Conservation (phyloP, 2,113 vertebrate species). For the Neolamprologus modestus region DNA sequence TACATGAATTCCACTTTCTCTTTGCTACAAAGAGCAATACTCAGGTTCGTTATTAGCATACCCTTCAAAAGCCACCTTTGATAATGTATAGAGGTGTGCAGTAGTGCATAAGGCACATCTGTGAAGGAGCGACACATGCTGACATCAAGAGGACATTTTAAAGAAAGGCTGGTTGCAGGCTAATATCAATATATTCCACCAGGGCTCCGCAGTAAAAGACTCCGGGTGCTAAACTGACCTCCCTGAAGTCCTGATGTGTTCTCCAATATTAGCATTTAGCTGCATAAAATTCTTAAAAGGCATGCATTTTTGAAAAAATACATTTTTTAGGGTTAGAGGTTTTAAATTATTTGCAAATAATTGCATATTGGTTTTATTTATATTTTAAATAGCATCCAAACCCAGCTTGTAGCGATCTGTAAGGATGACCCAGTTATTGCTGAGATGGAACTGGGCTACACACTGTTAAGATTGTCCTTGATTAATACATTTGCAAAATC, state of each 20-base stretch:
- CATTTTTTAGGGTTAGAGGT: fast-evolving
- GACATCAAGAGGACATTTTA: neutral
- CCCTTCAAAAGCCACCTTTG: neutral
- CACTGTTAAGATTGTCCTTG: neutral
- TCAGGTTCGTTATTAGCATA: fast-evolving
- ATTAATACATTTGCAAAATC: neutral
- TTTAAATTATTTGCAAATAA: neutral
- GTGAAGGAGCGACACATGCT: fast-evolving
- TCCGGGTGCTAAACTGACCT: neutral
- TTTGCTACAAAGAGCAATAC: neutral
- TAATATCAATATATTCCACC: neutral
- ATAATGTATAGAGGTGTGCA: neutral
- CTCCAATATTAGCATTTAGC: neutral
- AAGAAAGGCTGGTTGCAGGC: neutral
- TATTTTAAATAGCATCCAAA: neutral
- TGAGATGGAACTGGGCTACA: neutral
- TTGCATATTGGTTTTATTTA: neutral
- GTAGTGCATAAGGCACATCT: neutral
- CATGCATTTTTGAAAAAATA: fast-evolving
- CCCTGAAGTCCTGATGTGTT: neutral
- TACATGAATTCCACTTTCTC: neutral
- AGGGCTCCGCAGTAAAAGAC: fast-evolving
- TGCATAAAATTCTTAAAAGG: fast-evolving
- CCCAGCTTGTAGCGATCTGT: neutral
- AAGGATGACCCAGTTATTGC: neutral